A percentile compares a stretch with the other conserved stretches of the same genome.
Evolutionary conservation across 1,140 invertebrate species (phyloP).

Genomic region (Euwallacea similis): DNA sequence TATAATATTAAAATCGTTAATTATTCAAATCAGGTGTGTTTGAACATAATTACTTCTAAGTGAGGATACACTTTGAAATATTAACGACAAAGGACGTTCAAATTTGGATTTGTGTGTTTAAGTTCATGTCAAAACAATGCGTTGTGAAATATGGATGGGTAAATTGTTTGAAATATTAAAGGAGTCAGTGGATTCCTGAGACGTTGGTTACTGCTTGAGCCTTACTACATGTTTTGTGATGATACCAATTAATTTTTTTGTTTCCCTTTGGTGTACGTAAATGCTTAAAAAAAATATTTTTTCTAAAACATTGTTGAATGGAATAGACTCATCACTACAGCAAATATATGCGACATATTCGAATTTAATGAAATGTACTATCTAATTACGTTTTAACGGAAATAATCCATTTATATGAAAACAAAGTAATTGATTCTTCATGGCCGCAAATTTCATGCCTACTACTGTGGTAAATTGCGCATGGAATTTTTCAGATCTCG

Average conservation of each 20-base stretch:
- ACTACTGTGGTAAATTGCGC: conserved; percentile 33
- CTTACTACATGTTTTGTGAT: no score
- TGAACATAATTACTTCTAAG: conserved; percentile 14
- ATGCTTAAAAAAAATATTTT: no score
- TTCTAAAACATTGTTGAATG: background rate
- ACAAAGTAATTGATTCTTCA: conserved; percentile 39
- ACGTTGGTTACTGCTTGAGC: no score
- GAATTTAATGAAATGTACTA: conserved; percentile 28
- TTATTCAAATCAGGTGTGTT: conserved; percentile 6
- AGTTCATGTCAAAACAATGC: no score
- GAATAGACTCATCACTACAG: background rate
- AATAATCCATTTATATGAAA: conserved; percentile 38
- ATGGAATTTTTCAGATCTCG: conserved; percentile 21
- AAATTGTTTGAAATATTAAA: no score
- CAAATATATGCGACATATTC: conserved; percentile 16
- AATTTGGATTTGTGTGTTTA: no score
- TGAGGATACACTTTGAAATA: conserved; percentile 6
- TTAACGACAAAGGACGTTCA: background rate
- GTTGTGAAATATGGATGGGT: no score
- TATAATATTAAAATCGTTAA: conserved; percentile 6
- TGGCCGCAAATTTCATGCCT: conserved; percentile 37
- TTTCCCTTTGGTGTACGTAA: no score
- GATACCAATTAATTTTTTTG: no score
- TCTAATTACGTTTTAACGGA: conserved; percentile 32
- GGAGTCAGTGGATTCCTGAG: no score